phyloP scores from a whole-genome alignment of 2,113 vertebrate species.

The Zapornia atra region DNA sequence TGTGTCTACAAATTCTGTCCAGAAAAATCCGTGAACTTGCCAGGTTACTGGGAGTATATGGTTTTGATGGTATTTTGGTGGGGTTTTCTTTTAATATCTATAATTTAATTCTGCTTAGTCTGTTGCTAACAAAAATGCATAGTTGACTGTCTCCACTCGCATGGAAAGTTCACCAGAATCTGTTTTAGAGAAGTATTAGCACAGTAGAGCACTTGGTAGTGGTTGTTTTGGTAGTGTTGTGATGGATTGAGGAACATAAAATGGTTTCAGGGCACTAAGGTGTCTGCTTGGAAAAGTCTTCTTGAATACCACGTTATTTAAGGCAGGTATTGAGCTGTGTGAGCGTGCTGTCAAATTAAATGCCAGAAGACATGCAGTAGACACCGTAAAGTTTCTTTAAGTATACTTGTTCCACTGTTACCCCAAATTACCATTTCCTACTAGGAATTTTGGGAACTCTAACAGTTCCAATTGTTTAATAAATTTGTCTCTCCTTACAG shows the following conservation, averaged over 20 bases:
- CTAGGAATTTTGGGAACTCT: neutral
- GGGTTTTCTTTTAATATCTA: neutral
- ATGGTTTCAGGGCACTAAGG: neutral
- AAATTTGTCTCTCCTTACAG: slow-evolving; percentile 60
- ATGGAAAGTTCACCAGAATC: neutral
- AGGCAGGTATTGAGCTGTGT: neutral
- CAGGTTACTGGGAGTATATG: neutral
- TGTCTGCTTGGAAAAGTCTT: neutral
- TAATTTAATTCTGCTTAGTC: neutral
- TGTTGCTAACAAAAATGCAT: neutral
- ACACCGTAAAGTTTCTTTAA: neutral
- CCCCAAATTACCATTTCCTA: neutral
- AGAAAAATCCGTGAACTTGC: neutral
- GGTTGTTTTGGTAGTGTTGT: neutral
- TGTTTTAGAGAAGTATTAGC: neutral
- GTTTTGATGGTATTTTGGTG: neutral
- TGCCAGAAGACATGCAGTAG: neutral
- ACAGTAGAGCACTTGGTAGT: neutral
- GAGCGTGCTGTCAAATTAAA: neutral
- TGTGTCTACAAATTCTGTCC: neutral
- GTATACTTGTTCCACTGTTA: neutral
- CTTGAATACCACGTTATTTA: neutral
- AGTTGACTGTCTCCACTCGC: neutral
- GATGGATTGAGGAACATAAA: neutral
- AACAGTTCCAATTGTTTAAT: neutral